Evolutionary conservation across 2,888 invertebrate genomes (phyloP).

Genomic region (Pasiphila rectangulata): DNA sequence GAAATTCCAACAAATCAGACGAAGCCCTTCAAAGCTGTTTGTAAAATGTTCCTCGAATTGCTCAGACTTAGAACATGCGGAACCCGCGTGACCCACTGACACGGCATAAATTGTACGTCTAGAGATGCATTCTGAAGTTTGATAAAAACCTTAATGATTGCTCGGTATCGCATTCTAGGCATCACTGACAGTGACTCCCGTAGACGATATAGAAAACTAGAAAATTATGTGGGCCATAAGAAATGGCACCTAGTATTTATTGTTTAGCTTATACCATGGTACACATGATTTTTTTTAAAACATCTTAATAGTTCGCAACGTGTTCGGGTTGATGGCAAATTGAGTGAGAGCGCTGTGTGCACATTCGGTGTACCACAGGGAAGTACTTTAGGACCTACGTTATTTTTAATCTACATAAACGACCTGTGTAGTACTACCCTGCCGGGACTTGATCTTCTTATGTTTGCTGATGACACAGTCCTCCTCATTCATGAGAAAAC

Average conservation of each 20-base stretch:
- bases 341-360: too few species aligned
- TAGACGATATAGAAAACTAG: conserved; percentile 17
- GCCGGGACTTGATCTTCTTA: too few species aligned
- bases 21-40: conserved; percentile 2
- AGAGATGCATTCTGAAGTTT: conserved; percentile 32
- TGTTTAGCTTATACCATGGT: too few species aligned
- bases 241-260: neutral
- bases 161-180: conserved; percentile 26
- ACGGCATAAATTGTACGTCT: conserved; percentile 43
- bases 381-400: too few species aligned
- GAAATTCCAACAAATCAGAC: neutral
- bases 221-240: conserved; percentile 9
- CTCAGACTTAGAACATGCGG: conserved; percentile 57
- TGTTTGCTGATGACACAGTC: too few species aligned
- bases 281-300: too few species aligned
- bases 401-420: too few species aligned
- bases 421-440: too few species aligned
- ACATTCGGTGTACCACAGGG: too few species aligned
- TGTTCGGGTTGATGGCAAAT: too few species aligned
- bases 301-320: too few species aligned
- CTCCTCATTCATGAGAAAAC: too few species aligned
- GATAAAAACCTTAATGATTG: conserved; percentile 32
- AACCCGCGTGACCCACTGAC: conserved; percentile 66
- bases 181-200: conserved; percentile 26
- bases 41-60: conserved; percentile 52